phyloP scores from a whole-genome alignment of 2,888 invertebrate species.

The Luperina nickerlii region DNA sequence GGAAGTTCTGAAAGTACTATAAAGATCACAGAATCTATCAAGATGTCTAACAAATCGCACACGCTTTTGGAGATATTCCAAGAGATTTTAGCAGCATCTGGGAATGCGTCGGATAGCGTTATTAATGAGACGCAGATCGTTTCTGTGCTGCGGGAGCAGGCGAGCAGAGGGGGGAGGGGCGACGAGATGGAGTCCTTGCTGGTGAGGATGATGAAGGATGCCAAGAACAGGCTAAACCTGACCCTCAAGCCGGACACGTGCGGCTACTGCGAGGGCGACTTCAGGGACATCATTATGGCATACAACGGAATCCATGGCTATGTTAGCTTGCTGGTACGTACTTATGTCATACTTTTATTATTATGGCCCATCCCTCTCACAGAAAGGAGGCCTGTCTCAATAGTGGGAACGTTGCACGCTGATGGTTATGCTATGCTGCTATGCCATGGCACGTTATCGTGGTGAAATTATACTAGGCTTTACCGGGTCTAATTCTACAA shows the following conservation, averaged over 20 bases:
- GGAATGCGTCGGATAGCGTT: constrained; percentile 78
- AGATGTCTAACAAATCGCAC: constrained; percentile 85
- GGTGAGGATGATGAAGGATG: constrained; percentile 83
- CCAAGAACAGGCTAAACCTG: constrained; percentile 78
- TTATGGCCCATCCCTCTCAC: background rate
- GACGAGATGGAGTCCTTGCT: constrained; percentile 81
- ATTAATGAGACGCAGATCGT: constrained; percentile 85
- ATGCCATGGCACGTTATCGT: background rate
- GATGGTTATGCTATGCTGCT: background rate
- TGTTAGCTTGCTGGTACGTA: constrained; percentile 93
- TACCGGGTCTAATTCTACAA: no score
- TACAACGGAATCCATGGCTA: constrained; percentile 95
- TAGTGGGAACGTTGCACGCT: background rate
- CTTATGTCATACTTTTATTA: background rate
- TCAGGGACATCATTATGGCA: constrained; percentile 90
- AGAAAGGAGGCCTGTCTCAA: background rate
- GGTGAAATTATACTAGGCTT: background rate
- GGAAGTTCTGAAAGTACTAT: constrained; percentile 24
- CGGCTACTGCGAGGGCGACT: constrained; percentile 91
- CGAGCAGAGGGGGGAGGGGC: constrained; percentile 72
- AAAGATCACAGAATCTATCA: constrained; percentile 53
- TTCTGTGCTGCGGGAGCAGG: constrained; percentile 81
- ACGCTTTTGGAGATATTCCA: constrained; percentile 85
- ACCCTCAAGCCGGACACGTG: constrained; percentile 80
- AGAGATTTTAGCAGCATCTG: constrained; percentile 86